A percentile compares a stretch with the other conserved stretches of the same genome.
These are phyloP conservation scores for Bovichtus variegatus DNA, from an alignment of 2,797 vertebrate genomes.

Conservation along the genomic window DNA sequence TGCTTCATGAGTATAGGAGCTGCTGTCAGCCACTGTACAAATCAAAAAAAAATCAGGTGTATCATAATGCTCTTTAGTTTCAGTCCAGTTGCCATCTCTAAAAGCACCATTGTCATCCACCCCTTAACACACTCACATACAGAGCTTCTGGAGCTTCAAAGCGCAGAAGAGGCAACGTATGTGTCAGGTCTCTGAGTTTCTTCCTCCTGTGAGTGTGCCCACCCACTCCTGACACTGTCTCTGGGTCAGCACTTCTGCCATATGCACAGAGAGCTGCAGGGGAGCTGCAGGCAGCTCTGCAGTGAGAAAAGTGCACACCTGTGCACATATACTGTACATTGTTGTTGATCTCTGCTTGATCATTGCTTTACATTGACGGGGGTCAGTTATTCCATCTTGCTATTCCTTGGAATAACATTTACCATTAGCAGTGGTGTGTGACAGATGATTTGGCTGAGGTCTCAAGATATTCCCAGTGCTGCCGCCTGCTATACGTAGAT, in stretches of 20 bases:
- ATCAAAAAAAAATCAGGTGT: conserved; percentile 45
- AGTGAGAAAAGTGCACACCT: conserved; percentile 34
- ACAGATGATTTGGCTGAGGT: conserved; percentile 32
- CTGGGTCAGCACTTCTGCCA: conserved; percentile 77
- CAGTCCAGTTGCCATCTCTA: conserved; percentile 31
- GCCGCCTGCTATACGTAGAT: conserved; percentile 24
- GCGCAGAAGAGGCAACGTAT: conserved; percentile 12
- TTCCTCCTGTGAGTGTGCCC: conserved; percentile 11
- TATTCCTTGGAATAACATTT: background rate
- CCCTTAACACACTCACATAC: conserved; percentile 7
- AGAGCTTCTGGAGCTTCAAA: conserved; percentile 14
- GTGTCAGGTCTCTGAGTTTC: conserved; percentile 22
- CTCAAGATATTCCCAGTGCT: conserved; percentile 2
- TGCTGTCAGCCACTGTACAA: conserved; percentile 44
- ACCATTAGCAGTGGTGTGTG: conserved; percentile 3
- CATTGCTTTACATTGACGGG: no score
- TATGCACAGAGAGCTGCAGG: conserved; percentile 59
- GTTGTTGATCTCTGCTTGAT: no score
- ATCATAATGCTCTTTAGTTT: conserved; percentile 45
- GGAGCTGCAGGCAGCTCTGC: conserved; percentile 56
- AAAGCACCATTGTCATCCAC: conserved; percentile 12
- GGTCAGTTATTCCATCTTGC: background rate
- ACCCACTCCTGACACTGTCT: conserved; percentile 42
- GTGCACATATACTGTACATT: background rate
- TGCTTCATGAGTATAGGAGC: conserved; percentile 21